Evolutionary conservation across 2,797 vertebrate genomes (phyloP).

Genomic region (Rachycentron canadum): DNA sequence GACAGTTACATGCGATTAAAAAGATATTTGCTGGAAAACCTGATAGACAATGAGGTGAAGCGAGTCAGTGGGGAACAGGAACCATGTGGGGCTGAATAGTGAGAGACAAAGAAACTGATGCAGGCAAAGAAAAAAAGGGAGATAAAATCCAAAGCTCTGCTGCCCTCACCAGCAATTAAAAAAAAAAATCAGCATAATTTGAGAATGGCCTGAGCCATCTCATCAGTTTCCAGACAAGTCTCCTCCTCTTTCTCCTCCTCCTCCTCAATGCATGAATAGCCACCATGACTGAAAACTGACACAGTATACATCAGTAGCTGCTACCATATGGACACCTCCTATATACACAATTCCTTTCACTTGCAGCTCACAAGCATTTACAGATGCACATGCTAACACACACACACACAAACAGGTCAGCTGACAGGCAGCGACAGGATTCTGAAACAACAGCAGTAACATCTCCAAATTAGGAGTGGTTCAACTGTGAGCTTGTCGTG

Average conservation of each 20-base stretch:
- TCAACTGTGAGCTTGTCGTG: constrained; percentile 5
- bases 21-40: constrained; percentile 52
- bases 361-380: constrained; percentile 25
- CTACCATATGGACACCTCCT: constrained; percentile 45
- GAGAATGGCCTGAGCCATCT: constrained; percentile 46
- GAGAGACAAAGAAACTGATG: constrained; percentile 46
- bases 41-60: constrained; percentile 56
- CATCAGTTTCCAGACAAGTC: constrained; percentile 64
- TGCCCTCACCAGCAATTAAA: constrained; percentile 67
- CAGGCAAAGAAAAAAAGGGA: constrained; percentile 42
- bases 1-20: constrained; percentile 54
- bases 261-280: constrained; percentile 51
- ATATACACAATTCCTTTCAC: constrained; percentile 25
- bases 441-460: neutral
- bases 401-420: neutral
- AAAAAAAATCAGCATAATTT: constrained; percentile 68
- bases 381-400: neutral
- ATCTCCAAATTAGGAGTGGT: neutral
- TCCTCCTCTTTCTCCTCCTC: constrained; percentile 33
- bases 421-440: neutral
- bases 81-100: constrained; percentile 34
- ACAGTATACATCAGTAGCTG: constrained; percentile 41
- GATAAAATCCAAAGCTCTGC: constrained; percentile 63
- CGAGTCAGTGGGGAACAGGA: constrained; percentile 29
- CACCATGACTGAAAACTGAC: constrained; percentile 58